phyloP scores from a whole-genome alignment of 2,888 invertebrate species.

The Chymomyza procnemis region DNA sequence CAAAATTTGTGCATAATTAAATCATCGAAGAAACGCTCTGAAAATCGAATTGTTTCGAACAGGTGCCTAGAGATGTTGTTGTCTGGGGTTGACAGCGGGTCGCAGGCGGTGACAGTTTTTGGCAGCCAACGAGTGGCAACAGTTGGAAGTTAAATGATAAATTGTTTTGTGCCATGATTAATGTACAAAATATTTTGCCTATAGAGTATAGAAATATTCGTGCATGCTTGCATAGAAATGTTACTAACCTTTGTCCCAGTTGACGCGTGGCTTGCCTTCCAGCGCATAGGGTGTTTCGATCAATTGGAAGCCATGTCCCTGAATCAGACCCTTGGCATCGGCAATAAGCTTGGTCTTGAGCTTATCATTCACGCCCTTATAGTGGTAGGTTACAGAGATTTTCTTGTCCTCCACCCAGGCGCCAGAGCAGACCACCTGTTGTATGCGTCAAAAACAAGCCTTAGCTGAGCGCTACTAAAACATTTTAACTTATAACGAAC shows the following conservation, averaged over 20 bases:
- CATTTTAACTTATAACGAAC: conserved; percentile 64
- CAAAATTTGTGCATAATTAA: conserved; percentile 56
- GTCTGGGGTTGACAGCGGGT: conserved; percentile 26
- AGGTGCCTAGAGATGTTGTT: conserved; percentile 49
- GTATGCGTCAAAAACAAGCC: background rate
- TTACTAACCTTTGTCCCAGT: conserved; percentile 86
- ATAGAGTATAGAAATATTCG: background rate
- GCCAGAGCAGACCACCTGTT: conserved; percentile 84
- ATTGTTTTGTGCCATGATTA: conserved; percentile 10
- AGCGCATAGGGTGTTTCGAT: conserved; percentile 86
- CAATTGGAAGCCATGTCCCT: conserved; percentile 83
- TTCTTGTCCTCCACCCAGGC: conserved; percentile 90
- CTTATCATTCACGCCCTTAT: conserved; percentile 84
- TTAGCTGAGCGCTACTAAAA: background rate
- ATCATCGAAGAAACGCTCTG: conserved; percentile 58
- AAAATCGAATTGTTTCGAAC: conserved; percentile 67
- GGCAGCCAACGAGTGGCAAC: conserved; percentile 51
- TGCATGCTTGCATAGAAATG: too few relatives aligned
- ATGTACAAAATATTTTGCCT: background rate
- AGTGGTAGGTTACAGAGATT: conserved; percentile 86
- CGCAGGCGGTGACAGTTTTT: conserved; percentile 35
- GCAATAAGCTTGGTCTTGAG: conserved; percentile 81
- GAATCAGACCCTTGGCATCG: conserved; percentile 83
- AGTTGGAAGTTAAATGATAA: conserved; percentile 42
- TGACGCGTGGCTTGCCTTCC: conserved; percentile 88